Evolutionary conservation across 2,888 invertebrate genomes (phyloP).

Genomic region (Machimus atricapillus): DNA sequence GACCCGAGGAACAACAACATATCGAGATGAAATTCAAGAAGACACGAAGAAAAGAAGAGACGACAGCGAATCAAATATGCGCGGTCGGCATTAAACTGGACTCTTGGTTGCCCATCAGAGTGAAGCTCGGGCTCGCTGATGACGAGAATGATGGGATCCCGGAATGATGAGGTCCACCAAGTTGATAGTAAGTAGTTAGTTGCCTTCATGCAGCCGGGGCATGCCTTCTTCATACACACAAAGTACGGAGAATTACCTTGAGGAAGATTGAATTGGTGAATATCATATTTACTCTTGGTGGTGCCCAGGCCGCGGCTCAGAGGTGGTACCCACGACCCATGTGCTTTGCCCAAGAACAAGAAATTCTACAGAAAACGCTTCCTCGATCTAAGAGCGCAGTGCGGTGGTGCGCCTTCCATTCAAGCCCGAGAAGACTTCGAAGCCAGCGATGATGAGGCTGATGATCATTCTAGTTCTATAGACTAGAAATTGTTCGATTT

Average conservation of each 20-base stretch:
- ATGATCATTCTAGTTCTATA: conserved; percentile 38
- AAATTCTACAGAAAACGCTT: conserved; percentile 35
- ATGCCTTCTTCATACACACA: background rate
- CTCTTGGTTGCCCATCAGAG: conserved; percentile 35
- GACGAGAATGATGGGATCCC: conserved; percentile 41
- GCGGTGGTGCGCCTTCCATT: background rate
- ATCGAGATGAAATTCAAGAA: conserved; percentile 42
- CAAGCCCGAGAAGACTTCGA: conserved; percentile 12
- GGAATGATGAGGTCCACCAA: conserved; percentile 31
- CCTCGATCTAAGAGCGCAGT: conserved; percentile 1
- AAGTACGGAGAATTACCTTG: conserved; percentile 26
- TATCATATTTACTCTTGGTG: conserved; percentile 20
- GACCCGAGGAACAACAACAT: conserved; percentile 32
- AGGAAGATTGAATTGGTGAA: conserved; percentile 39
- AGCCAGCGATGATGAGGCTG: conserved; percentile 23
- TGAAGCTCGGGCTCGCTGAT: conserved; percentile 30
- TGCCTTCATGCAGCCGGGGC: background rate
- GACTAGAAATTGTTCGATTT: conserved; percentile 16
- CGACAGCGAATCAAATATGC: conserved; percentile 42
- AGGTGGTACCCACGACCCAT: conserved; percentile 37
- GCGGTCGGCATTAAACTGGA: conserved; percentile 38
- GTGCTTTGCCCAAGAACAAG: conserved; percentile 21
- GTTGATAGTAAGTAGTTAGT: conserved; percentile 34
- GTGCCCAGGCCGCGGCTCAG: background rate
- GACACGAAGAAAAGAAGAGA: conserved; percentile 38